phyloP scores from a whole-genome alignment of 2,797 vertebrate species.

The Neoniphon sammara region DNA sequence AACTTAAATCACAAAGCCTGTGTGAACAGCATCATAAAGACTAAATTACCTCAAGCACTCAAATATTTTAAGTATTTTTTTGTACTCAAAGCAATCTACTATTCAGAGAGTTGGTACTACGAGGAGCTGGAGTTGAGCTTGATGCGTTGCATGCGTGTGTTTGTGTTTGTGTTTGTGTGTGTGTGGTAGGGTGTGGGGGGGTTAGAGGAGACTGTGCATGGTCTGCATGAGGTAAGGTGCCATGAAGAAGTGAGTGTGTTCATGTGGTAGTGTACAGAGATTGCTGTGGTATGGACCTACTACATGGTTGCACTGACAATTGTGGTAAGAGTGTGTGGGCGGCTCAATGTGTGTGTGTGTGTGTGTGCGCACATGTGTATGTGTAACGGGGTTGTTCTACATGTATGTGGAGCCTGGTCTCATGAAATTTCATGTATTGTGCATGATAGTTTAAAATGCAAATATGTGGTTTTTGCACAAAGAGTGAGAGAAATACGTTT shows the following conservation, averaged over 20 bases:
- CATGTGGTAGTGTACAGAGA: conserved; percentile 46
- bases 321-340: conserved; percentile 3
- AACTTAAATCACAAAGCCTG: too few species aligned
- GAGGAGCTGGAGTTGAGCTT: conserved; percentile 34
- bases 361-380: background rate
- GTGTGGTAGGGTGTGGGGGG: conserved; percentile 44
- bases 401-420: background rate
- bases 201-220: too few species aligned
- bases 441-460: background rate
- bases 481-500: background rate
- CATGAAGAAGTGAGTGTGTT: conserved; percentile 29
- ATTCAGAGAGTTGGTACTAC: conserved; percentile 45
- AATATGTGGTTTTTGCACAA: background rate
- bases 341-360: background rate
- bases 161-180: conserved; percentile 30
- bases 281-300: conserved; percentile 29
- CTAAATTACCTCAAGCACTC: background rate
- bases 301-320: conserved; percentile 11
- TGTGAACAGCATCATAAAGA: background rate
- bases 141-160: conserved; percentile 15
- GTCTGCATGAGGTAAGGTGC: conserved; percentile 47
- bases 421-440: background rate
- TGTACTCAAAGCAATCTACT: conserved; percentile 17
- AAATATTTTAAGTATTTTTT: background rate
- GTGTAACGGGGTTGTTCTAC: background rate